Evolutionary conservation across 2,797 vertebrate genomes (phyloP).

Genomic region (Geotria australis): DNA sequence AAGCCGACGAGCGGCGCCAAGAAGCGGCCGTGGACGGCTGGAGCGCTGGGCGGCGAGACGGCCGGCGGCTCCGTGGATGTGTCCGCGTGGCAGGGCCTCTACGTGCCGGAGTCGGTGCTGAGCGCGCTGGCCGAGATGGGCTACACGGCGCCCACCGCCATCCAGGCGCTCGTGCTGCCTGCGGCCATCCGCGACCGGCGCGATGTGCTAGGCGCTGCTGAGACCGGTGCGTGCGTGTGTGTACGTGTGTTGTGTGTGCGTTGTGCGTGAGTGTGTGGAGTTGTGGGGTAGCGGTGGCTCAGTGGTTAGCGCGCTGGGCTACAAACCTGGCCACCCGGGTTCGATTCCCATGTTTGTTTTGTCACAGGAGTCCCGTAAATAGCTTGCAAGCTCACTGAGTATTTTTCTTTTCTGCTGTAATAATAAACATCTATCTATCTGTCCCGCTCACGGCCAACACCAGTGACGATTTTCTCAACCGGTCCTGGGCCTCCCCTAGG

Average conservation of each 20-base stretch:
- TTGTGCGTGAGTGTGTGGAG: not conserved
- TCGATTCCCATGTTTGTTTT: too few relatives aligned
- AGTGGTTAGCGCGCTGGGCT: not conserved
- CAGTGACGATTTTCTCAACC: too few relatives aligned
- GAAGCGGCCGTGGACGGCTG: not conserved
- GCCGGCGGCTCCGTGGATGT: conserved; percentile 20
- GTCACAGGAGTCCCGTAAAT: too few relatives aligned
- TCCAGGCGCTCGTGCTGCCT: conserved; percentile 53
- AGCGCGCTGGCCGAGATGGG: conserved; percentile 44
- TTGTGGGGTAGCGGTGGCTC: too few relatives aligned
- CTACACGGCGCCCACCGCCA: conserved; percentile 55
- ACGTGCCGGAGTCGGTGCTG: conserved; percentile 42
- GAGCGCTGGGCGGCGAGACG: conserved; percentile 6
- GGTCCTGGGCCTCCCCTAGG: too few relatives aligned
- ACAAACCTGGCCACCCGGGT: too few relatives aligned
- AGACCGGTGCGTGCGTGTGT: conserved; percentile 33
- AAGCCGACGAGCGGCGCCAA: conserved; percentile 31
- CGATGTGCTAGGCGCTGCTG: conserved; percentile 75
- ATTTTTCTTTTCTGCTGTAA: too few relatives aligned
- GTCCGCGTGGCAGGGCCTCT: conserved; percentile 51
- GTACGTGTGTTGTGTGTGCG: not conserved
- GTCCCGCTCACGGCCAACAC: too few relatives aligned
- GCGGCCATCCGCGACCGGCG: conserved; percentile 61
- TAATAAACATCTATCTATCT: too few relatives aligned
- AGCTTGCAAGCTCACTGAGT: too few relatives aligned